Base-by-base conservation (phyloP, 2,888 invertebrate species). In the Sepioteuthis lessoniana region DNA sequence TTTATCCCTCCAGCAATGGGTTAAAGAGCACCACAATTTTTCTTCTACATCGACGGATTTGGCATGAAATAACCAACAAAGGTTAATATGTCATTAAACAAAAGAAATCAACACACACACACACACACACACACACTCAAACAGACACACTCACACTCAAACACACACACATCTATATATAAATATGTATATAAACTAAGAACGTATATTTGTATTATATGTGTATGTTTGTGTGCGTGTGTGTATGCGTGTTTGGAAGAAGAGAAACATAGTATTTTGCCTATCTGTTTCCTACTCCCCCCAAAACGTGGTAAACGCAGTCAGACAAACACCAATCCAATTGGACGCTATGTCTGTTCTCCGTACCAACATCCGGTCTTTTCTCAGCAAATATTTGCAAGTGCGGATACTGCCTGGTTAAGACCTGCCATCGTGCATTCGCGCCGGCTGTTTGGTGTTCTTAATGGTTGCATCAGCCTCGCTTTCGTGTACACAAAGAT, bases 401-500 rank as follows among this genome's bases (percentile, higher is more conserved):
- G 76, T 4, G 76, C n/a, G n/a, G 16, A n/a, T 76, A 76, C 16
- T 76, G 76, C 76, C 76, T 13, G 76, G 76, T 76, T n/a, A 76
- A 35, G 76, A 76, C n/a, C 76, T 35, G 76, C 76, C 35, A n/a
- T n/a, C 76, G n/a, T n/a, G n/a, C 76, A n/a, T 76, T 76, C n/a
- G 76, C 35, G 13, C 76, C 76, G 76, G 21, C n/a, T 35, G 76
- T 76, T 76, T 76, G n/a, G 76, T 35, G 76, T 76, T 76, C 76
- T 76, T 76, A 76, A 76, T 76, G 76, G 76, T 76, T 35, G 76
- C 35, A 76, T 76, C 76, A 76, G 76, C 76, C 76, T 76, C 76
- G 76, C 35, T 76, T 76, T 76, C 76, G 76, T 76, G n/a, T n/a
- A 76, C n/a, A 76, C n/a, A 76, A 10, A 76, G 76, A 76, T 35